phyloP scores from a whole-genome alignment of 1,140 invertebrate species.

The Drosophila quadrilineata region DNA sequence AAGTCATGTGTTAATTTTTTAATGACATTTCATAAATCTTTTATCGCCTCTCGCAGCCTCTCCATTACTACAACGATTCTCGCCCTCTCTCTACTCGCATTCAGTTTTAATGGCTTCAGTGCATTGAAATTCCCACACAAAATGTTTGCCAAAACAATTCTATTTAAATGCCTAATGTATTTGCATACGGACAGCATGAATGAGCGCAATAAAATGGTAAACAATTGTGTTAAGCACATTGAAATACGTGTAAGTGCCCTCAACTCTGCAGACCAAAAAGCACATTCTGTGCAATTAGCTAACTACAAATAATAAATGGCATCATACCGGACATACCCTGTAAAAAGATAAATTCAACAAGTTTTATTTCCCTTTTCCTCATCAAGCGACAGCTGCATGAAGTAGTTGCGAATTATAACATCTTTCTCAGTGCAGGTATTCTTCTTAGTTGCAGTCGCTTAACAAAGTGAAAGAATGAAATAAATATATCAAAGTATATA shows the following conservation, averaged over 20 bases:
- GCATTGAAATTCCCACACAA: conserved; percentile 32
- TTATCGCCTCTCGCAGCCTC: conserved; percentile 23
- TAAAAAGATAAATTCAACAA: no score
- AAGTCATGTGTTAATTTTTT: conserved; percentile 76
- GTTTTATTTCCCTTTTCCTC: no score
- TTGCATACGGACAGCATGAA: conserved; percentile 1
- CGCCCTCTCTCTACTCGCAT: neutral
- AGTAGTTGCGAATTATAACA: no score
- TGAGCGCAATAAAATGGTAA: conserved; percentile 9
- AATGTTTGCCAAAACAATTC: conserved; percentile 22
- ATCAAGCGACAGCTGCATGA: no score
- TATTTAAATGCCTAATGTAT: conserved; percentile 16
- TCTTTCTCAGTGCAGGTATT: no score
- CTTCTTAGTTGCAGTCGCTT: no score
- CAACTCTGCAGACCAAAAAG: neutral
- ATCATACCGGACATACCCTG: neutral
- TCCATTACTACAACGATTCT: neutral
- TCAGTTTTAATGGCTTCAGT: conserved; percentile 25
- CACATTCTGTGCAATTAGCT: conserved; percentile 10
- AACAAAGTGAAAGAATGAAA: no score
- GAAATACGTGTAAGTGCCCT: conserved; percentile 3
- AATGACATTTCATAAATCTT: conserved; percentile 69
- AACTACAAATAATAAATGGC: conserved; percentile 8
- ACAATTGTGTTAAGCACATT: conserved; percentile 14
- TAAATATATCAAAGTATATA: no score